Percentiles rank a stretch among this genome's conserved stretches.
phyloP scores from a whole-genome alignment of 1,140 invertebrate genomes.

The Calephelis nemesis region DNA sequence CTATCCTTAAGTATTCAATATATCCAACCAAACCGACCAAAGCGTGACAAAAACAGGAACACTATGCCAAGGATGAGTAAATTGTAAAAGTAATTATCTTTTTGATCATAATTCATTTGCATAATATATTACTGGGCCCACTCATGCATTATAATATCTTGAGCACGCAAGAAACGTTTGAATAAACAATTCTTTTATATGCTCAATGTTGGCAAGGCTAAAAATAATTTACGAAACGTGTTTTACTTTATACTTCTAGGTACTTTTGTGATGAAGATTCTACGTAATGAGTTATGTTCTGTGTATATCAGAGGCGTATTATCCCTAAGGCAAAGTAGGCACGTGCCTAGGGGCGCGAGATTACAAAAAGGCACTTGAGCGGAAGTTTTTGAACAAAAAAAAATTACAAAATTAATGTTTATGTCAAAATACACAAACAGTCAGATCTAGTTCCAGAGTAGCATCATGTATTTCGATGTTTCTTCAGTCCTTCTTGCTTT shows the following conservation, averaged over 20 bases:
- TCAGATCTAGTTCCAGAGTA: too few relatives aligned
- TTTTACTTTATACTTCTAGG: constrained; percentile 41
- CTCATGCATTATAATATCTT: constrained; percentile 11
- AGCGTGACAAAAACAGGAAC: neutral
- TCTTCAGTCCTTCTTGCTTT: too few relatives aligned
- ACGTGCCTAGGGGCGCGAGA: too few relatives aligned
- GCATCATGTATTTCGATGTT: too few relatives aligned
- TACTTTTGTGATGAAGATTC: constrained; percentile 41
- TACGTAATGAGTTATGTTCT: constrained; percentile 40
- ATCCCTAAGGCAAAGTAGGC: too few relatives aligned
- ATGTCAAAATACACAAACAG: too few relatives aligned
- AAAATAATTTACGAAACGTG: constrained; percentile 34
- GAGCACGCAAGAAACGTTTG: constrained; percentile 7
- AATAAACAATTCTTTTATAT: constrained; percentile 10
- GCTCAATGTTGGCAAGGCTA: constrained; percentile 18
- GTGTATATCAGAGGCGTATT: too few relatives aligned
- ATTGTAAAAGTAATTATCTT: constrained; percentile 6
- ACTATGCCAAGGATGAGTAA: neutral
- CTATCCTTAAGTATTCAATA: too few relatives aligned
- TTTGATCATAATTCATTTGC: constrained; percentile 9
- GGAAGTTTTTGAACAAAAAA: too few relatives aligned
- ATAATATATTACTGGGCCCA: constrained; percentile 10
- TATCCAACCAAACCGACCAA: neutral
- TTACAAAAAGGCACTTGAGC: too few relatives aligned
- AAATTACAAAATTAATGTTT: too few relatives aligned